These are phyloP conservation scores for Stenotaenia linearis DNA, from an alignment of 2,888 invertebrate genomes.

Conservation along the genomic window DNA sequence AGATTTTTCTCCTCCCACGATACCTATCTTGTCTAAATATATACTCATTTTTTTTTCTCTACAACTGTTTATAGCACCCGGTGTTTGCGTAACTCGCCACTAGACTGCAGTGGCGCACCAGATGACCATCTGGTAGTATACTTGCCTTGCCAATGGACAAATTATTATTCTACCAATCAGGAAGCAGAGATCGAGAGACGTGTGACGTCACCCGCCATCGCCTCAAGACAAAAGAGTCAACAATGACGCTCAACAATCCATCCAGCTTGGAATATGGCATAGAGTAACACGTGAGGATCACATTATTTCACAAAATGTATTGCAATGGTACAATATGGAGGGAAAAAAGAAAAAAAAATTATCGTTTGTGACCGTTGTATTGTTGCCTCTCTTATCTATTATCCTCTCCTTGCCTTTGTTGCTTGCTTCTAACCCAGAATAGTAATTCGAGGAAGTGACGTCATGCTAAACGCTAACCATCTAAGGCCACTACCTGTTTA, in stretches of 20 bases:
- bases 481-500: not conserved
- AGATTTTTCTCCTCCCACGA: not conserved
- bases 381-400: conserved; percentile 22
- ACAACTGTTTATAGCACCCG: not conserved
- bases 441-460: not conserved
- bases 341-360: not conserved
- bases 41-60: not conserved
- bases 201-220: conserved; percentile 24
- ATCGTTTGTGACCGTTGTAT: conserved; percentile 17
- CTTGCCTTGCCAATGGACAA: conserved; percentile 26
- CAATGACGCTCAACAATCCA: conserved; percentile 24
- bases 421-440: not conserved
- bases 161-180: conserved; percentile 17
- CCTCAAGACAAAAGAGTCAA: conserved; percentile 20
- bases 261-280: not conserved
- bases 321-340: not conserved
- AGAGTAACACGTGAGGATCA: conserved; percentile 7
- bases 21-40: not conserved
- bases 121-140: conserved; percentile 12
- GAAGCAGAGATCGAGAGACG: conserved; percentile 19
- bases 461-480: conserved; percentile 1
- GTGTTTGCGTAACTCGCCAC: conserved; percentile 16
- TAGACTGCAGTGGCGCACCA: conserved; percentile 8
- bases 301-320: not conserved
- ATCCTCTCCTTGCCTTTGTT: conserved; percentile 22